phyloP scores from a whole-genome alignment of 2,888 invertebrate species.

The Agonopterix subpropinquella region DNA sequence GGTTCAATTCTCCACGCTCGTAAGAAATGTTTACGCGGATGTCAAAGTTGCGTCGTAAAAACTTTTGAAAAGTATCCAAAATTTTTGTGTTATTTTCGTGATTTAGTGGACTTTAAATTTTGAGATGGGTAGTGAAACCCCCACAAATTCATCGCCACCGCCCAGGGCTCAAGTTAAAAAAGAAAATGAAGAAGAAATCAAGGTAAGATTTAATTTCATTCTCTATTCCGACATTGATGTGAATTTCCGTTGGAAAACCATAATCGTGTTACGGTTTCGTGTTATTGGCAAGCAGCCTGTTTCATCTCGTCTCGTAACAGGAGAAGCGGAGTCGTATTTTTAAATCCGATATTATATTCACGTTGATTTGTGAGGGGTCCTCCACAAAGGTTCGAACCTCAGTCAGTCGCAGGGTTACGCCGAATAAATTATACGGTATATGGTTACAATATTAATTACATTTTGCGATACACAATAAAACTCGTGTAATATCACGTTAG shows the following conservation, averaged over 20 bases:
- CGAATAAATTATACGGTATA: constrained; percentile 67
- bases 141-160: constrained; percentile 48
- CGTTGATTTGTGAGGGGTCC: constrained; percentile 37
- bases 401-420: constrained; percentile 39
- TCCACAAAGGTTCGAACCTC: constrained; percentile 36
- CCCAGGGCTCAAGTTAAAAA: constrained; percentile 76
- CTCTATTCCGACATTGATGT: constrained; percentile 41
- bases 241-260: constrained; percentile 55
- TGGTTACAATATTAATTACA: constrained; percentile 72
- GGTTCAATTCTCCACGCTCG: constrained; percentile 8
- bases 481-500: constrained; percentile 75
- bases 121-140: constrained; percentile 72
- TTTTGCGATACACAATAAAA: constrained; percentile 73
- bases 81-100: constrained; percentile 17
- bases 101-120: constrained; percentile 23
- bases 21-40: constrained; percentile 58
- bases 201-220: constrained; percentile 68
- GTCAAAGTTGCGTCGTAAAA: constrained; percentile 33
- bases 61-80: constrained; percentile 34
- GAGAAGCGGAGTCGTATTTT: constrained; percentile 67
- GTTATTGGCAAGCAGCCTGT: constrained; percentile 64
- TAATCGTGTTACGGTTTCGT: constrained; percentile 54
- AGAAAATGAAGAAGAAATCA: constrained; percentile 85
- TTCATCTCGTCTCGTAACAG: constrained; percentile 56
- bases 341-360: constrained; percentile 64